Conservation (phyloP, 2,797 vertebrate species). For the Oreochromis mossambicus region DNA sequence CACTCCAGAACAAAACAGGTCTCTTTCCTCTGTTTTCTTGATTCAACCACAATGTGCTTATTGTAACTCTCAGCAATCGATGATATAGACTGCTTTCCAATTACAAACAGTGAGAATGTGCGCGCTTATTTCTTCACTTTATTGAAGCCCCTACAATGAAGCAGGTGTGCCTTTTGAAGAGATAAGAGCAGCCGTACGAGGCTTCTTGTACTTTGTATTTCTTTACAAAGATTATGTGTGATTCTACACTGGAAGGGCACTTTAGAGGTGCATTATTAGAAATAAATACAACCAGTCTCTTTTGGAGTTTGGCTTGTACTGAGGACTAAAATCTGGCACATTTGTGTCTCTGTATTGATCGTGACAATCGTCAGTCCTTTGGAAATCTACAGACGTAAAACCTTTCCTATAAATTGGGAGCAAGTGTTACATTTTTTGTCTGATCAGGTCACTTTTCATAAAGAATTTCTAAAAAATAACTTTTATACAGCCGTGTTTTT, state of each 20-base stretch:
- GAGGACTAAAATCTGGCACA: neutral
- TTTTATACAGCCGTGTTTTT: neutral
- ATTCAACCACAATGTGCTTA: neutral
- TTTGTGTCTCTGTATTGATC: neutral
- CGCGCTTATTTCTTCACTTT: neutral
- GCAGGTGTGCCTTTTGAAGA: neutral
- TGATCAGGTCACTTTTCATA: neutral
- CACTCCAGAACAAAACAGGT: neutral
- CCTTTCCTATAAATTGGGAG: neutral
- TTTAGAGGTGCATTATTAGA: neutral
- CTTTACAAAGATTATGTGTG: neutral
- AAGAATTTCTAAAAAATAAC: neutral
- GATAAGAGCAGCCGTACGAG: neutral
- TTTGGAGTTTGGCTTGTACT: neutral
- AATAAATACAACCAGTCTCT: neutral
- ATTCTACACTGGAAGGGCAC: neutral
- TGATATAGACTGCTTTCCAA: neutral
- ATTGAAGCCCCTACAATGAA: neutral
- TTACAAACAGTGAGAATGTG: neutral
- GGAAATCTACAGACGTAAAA: rapidly evolving
- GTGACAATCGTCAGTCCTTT: neutral
- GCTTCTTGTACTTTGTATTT: neutral
- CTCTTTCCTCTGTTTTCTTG: neutral
- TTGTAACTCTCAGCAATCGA: neutral
- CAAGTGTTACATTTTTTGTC: no score